Base-by-base conservation (phyloP, 1,140 invertebrate species). In the Apis cerana region DNA sequence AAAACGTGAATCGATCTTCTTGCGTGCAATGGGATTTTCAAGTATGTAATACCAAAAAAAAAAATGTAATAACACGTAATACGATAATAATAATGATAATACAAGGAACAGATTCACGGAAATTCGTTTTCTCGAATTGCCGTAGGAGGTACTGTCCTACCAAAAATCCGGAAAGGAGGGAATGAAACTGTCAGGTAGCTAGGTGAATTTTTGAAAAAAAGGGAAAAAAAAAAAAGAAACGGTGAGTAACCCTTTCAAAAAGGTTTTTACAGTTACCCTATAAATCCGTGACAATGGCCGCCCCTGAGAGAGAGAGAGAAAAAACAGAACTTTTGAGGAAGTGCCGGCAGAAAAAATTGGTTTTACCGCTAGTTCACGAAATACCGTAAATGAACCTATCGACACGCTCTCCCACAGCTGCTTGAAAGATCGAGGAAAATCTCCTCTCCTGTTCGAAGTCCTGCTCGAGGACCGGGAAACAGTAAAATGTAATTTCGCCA, bases 331-430 rank as follows among this genome's bases (percentile, higher is more conserved):
- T 89, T 86, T 48, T 58, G 10, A 69, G 62, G 8, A 59, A 33
- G 33, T 70, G 8, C 21, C 15, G 2, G 12, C n/a, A 10, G 21
- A 13, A 13, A 1, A 62, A 82, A 61, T 86, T 84, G 80, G 86
- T 83, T 27, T 27, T 89, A 85, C 90, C 88, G 85, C 85, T 89
- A 87, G 82, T 83, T 89, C 71, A 75, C 84, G 79, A 88, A 89
- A 89, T 82, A 89, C 82, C 72, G 70, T 80, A 87, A 89, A 15
- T 27, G 13, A 82, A 64, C 72, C 87, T 58, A 83, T 80, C 75
- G 72, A 69, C 71, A 75, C 65, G 70, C 79, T 82, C 80, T 75
- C 83, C 23, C 43, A 43, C 21, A 7, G 27, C 15, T 75, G 50
- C 15, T n/a, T n/a, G 27, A 65, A 67, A 23, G 4, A 43, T 62